Evolutionary conservation across 2,113 vertebrate genomes (phyloP).

Genomic region (Pavo muticus): DNA sequence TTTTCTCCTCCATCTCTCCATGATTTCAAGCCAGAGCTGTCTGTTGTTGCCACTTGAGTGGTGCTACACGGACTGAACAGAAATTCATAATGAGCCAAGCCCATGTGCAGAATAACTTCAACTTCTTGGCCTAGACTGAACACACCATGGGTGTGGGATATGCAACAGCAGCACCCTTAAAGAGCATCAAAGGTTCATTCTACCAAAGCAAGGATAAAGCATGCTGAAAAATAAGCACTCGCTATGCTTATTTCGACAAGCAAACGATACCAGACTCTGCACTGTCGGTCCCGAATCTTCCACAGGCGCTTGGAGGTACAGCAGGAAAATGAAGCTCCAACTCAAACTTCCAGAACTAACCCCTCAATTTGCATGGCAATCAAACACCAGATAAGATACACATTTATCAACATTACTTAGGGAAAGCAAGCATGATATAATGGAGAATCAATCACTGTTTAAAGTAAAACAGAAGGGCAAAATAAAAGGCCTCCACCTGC

Average conservation of each 20-base stretch:
- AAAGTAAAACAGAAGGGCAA: conserved; percentile 47
- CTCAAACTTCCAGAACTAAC: not conserved
- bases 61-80: not conserved
- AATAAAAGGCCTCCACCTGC: conserved; percentile 22
- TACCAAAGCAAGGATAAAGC: not conserved
- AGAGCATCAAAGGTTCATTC: not conserved
- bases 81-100: not conserved
- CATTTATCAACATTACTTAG: not conserved
- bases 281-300: not conserved
- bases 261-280: not conserved
- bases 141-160: not conserved
- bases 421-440: not conserved
- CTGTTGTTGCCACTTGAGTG: not conserved
- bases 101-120: not conserved
- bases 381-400: not conserved
- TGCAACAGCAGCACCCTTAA: not conserved
- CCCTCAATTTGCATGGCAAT: not conserved
- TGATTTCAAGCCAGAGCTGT: not conserved
- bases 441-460: not conserved
- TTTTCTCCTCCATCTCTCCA: not conserved
- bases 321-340: not conserved
- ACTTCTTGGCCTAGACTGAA: not conserved
- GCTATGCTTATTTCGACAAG: not conserved
- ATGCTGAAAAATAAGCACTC: not conserved
- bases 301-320: accelerated